phyloP scores from a whole-genome alignment of 1,140 invertebrate species.

The Coptotermes formosanus region DNA sequence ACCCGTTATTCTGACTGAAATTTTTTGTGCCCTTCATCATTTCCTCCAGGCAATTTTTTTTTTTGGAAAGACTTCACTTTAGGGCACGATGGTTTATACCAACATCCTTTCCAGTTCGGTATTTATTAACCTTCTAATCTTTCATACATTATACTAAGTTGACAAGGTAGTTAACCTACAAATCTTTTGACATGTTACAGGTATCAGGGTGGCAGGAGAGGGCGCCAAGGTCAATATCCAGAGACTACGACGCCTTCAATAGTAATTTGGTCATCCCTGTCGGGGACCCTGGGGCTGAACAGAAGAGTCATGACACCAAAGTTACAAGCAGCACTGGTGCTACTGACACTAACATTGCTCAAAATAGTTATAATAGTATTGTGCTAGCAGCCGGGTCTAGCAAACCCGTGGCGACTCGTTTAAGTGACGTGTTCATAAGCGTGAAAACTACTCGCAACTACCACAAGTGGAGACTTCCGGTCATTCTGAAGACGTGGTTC shows the following conservation, averaged over 20 bases:
- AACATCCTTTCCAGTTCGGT: no score
- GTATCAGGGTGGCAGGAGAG: slow-evolving; percentile 39
- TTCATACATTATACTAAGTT: no score
- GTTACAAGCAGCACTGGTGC: background rate
- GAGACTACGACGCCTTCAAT: slow-evolving; percentile 35
- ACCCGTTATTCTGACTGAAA: no score
- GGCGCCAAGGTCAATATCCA: slow-evolving; percentile 38
- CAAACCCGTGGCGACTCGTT: slow-evolving; percentile 57
- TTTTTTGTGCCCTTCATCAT: no score
- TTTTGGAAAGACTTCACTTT: no score
- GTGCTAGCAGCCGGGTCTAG: slow-evolving; percentile 49
- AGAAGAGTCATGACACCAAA: slow-evolving; percentile 42
- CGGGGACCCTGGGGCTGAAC: slow-evolving; percentile 33
- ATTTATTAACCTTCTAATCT: no score
- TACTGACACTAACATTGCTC: no score
- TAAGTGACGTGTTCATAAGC: slow-evolving; percentile 89
- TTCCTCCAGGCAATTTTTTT: no score
- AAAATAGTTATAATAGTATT: background rate
- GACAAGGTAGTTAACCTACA: no score
- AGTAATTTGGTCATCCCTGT: slow-evolving; percentile 20
- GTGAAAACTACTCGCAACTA: slow-evolving; percentile 91
- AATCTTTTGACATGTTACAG: background rate
- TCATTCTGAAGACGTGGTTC: slow-evolving; percentile 91
- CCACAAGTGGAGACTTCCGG: slow-evolving; percentile 77
- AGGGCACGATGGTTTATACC: no score